A percentile compares a stretch with the other conserved stretches of the same genome.
These are phyloP conservation scores for Tethea ocularis DNA, from an alignment of 2,888 invertebrate genomes.

Conservation along the genomic window DNA sequence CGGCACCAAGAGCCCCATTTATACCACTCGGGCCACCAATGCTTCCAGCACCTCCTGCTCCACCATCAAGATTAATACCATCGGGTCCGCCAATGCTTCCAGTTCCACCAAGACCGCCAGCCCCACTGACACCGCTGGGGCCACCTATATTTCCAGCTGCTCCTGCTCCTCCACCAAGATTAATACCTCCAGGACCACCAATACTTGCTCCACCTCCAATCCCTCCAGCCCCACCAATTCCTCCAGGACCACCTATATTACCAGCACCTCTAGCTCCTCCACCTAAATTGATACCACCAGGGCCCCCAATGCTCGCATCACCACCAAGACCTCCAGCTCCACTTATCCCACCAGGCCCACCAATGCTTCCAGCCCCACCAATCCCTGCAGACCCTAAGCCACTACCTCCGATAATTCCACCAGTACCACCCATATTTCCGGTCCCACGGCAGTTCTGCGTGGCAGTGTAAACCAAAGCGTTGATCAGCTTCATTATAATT, in stretches of 20 bases:
- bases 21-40: slow-evolving; percentile 1
- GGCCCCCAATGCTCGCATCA: slow-evolving; percentile 22
- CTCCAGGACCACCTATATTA: slow-evolving; percentile 6
- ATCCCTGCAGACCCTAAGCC: slow-evolving; percentile 11
- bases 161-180: slow-evolving; percentile 4
- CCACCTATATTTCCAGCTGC: slow-evolving; percentile 11
- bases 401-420: neutral
- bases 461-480: slow-evolving; percentile 60
- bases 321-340: slow-evolving; percentile 22
- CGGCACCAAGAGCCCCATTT: slow-evolving; percentile 9
- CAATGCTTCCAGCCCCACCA: slow-evolving; percentile 18
- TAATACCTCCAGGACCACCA: slow-evolving; percentile 9
- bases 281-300: neutral
- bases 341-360: slow-evolving; percentile 18
- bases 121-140: neutral
- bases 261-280: slow-evolving; percentile 10
- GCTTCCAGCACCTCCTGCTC: slow-evolving; percentile 8
- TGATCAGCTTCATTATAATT: slow-evolving; percentile 62
- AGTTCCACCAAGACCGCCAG: neutral
- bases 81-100: neutral
- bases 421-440: slow-evolving; percentile 15
- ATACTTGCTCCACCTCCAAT: neutral
- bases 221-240: slow-evolving; percentile 2
- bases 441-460: slow-evolving; percentile 44
- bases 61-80: slow-evolving; percentile 1